These are phyloP conservation scores for Astreopora myriophthalma DNA, from an alignment of 64 coral and sea anemone genomes.

Conservation along the genomic window DNA sequence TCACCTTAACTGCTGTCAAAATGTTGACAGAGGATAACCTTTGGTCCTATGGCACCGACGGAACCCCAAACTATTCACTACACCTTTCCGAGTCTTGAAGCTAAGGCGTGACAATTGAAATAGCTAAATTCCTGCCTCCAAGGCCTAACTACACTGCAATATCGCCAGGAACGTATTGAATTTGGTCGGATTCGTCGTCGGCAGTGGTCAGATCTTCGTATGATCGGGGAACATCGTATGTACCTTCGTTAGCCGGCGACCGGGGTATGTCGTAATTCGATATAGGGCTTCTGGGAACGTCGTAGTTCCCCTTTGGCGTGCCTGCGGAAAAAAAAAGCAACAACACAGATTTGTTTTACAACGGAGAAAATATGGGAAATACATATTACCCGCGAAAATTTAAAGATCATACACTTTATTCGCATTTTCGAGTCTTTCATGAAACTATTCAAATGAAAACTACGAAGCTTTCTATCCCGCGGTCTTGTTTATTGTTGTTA, in stretches of 20 bases:
- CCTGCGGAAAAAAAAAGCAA: background rate
- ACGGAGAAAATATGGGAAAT: no score
- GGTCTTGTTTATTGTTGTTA: no score
- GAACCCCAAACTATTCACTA: no score
- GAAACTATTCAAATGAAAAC: no score
- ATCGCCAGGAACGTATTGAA: background rate
- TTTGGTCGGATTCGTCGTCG: background rate
- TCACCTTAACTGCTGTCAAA: no score
- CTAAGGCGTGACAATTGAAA: background rate
- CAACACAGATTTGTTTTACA: background rate
- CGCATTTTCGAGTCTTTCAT: no score
- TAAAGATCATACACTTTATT: no score
- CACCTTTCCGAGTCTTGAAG: no score
- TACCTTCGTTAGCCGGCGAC: background rate
- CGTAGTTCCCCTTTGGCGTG: constrained; percentile 66
- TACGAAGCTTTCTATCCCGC: no score
- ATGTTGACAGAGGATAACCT: no score
- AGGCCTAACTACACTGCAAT: background rate
- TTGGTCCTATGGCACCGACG: no score
- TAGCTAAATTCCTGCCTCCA: background rate
- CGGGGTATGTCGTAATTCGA: constrained; percentile 26
- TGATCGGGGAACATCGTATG: constrained; percentile 30
- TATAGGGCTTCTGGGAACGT: constrained; percentile 8
- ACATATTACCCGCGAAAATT: no score
- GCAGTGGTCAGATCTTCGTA: background rate